Evolutionary conservation across 2,888 invertebrate genomes (phyloP).

Genomic region (Coleophora deauratella): DNA sequence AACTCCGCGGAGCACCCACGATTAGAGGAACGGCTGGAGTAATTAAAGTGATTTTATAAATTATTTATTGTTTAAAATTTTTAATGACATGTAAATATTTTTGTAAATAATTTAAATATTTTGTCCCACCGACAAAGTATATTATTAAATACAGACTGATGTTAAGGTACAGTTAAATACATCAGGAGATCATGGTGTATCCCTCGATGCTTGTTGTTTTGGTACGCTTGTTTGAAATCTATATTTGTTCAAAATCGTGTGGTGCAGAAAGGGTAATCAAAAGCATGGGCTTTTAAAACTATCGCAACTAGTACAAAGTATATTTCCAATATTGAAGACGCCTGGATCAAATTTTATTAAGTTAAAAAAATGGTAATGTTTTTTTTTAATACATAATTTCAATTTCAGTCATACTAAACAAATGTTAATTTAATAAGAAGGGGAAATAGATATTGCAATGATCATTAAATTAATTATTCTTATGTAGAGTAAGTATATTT

Average conservation of each 20-base stretch:
- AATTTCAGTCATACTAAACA: too few species aligned
- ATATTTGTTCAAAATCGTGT: too few species aligned
- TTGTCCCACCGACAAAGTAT: conserved; percentile 56
- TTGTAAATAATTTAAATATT: conserved; percentile 32
- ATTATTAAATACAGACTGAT: conserved; percentile 24
- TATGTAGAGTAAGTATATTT: conserved; percentile 9
- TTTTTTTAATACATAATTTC: too few species aligned
- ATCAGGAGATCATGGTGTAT: not conserved
- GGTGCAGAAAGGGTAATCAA: too few species aligned
- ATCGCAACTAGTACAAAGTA: too few species aligned
- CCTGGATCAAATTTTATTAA: too few species aligned
- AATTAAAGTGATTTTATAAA: conserved; percentile 47
- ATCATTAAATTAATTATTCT: conserved; percentile 1
- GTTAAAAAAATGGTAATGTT: too few species aligned
- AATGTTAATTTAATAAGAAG: conserved; percentile 1
- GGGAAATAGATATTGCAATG: conserved; percentile 5
- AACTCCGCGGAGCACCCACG: conserved; percentile 28
- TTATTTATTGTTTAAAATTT: conserved; percentile 49
- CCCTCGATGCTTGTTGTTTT: too few species aligned
- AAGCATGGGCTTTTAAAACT: too few species aligned
- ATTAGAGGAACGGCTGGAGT: conserved; percentile 25
- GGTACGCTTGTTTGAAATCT: too few species aligned
- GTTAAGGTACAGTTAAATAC: conserved; percentile 14
- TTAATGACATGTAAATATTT: conserved; percentile 14
- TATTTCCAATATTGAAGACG: too few species aligned